Percentiles rank a stretch among this genome's conserved stretches.
phyloP scores from a whole-genome alignment of 2,113 vertebrate species.

The Hippocampus zosterae region DNA sequence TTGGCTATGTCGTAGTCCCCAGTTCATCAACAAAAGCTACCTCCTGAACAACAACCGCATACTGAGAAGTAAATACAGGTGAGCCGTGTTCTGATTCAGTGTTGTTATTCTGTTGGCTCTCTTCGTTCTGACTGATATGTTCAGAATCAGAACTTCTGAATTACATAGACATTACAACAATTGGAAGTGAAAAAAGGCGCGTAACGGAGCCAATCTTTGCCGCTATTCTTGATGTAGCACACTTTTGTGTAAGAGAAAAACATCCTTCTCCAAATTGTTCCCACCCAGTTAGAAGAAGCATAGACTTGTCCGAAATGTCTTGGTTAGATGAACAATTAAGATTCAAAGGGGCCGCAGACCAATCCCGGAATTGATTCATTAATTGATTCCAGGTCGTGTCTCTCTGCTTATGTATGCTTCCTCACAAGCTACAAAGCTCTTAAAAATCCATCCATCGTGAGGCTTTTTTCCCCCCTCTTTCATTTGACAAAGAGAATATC shows the following conservation, averaged over 20 bases:
- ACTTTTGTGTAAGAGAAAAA: not conserved
- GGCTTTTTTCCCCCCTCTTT: not conserved
- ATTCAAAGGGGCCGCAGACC: constrained; percentile 1
- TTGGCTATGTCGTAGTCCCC: too few species aligned
- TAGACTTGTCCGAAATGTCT: not conserved
- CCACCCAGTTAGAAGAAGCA: not conserved
- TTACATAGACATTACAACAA: not conserved
- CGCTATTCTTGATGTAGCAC: too few species aligned
- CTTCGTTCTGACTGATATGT: not conserved
- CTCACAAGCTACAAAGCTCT: constrained; percentile 7
- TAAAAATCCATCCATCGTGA: constrained; percentile 23
- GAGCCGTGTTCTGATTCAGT: too few species aligned
- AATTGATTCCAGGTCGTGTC: not conserved
- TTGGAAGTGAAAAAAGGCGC: not conserved
- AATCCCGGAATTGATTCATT: not conserved
- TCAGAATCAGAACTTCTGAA: not conserved
- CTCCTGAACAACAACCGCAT: too few species aligned
- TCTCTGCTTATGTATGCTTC: constrained; percentile 4
- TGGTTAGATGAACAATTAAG: not conserved
- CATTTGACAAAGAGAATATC: not conserved
- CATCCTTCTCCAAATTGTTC: not conserved
- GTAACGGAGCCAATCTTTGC: not conserved
- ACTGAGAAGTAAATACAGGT: too few species aligned
- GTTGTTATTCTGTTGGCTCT: too few species aligned
- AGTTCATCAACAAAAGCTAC: too few species aligned